Conservation (phyloP, 2,797 vertebrate genomes). For the Ptychobarbus kaznakovi region DNA sequence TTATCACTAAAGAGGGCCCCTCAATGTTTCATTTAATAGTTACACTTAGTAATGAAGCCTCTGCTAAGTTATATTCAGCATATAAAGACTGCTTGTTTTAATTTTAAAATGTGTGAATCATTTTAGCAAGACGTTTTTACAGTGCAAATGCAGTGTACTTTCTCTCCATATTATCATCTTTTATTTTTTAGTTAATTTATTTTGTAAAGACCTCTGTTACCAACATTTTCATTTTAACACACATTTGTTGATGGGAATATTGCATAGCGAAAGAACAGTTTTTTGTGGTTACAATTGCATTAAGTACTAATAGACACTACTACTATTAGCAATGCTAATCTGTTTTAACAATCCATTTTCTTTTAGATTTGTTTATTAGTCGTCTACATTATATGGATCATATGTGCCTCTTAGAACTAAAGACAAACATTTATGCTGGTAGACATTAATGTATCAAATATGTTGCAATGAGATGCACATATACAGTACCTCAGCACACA, state of each 20-base stretch:
- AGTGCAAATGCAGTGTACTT: background rate
- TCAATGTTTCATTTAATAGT: background rate
- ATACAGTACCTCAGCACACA: too few species aligned
- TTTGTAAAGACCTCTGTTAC: background rate
- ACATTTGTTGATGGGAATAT: background rate
- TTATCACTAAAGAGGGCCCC: background rate
- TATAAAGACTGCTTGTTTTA: background rate
- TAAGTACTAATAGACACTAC: background rate
- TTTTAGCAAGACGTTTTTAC: background rate
- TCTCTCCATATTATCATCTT: background rate
- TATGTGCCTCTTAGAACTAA: too few species aligned
- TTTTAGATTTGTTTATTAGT: too few species aligned
- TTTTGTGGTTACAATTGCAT: background rate
- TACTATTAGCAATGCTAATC: background rate
- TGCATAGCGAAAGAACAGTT: background rate
- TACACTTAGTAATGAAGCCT: background rate
- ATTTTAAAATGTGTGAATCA: background rate
- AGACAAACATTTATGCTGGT: too few species aligned
- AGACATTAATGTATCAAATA: too few species aligned
- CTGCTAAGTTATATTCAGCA: background rate
- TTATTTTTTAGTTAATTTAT: background rate
- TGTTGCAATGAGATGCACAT: too few species aligned
- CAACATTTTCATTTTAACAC: background rate
- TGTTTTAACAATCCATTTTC: too few species aligned
- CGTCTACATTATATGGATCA: too few species aligned